Percentiles rank a stretch among this genome's conserved stretches.
Evolutionary conservation across 1,140 invertebrate genomes (phyloP).

Genomic region (Episyrphus balteatus): DNA sequence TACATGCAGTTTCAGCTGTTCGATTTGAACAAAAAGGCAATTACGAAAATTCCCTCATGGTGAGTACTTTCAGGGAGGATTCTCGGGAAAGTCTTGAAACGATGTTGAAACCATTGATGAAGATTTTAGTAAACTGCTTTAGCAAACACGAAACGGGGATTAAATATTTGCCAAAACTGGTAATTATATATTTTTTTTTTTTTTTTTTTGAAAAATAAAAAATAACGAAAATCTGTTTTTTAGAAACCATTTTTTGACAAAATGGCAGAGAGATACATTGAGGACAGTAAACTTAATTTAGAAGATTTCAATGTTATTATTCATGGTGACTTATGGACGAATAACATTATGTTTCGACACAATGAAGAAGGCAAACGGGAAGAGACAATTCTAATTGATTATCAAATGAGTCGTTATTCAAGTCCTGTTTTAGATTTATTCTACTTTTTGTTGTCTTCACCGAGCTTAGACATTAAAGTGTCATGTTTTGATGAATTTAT

Average conservation of each 20-base stretch:
- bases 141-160: too few relatives aligned
- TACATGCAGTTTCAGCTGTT: constrained; percentile 38
- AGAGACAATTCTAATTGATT: constrained; percentile 21
- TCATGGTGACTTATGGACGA: constrained; percentile 46
- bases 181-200: too few relatives aligned
- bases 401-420: constrained; percentile 26
- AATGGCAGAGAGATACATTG: too few relatives aligned
- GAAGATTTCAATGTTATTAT: constrained; percentile 48
- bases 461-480: constrained; percentile 11
- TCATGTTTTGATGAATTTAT: constrained; percentile 16
- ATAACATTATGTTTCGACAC: constrained; percentile 38
- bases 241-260: too few relatives aligned
- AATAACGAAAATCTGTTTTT: too few relatives aligned
- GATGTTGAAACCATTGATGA: background rate
- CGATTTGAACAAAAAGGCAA: constrained; percentile 11
- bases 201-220: too few relatives aligned
- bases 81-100: background rate
- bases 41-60: background rate
- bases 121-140: background rate
- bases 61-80: constrained; percentile 2
- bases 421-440: constrained; percentile 23
- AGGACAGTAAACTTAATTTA: constrained; percentile 9
- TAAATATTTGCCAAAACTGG: too few relatives aligned
- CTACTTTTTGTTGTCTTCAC: constrained; percentile 22
- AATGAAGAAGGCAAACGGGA: constrained; percentile 12